A percentile compares a stretch with the other conserved stretches of the same genome.
Evolutionary conservation across 2,113 vertebrate genomes (phyloP).

Genomic region (Manacus vitellinus): DNA sequence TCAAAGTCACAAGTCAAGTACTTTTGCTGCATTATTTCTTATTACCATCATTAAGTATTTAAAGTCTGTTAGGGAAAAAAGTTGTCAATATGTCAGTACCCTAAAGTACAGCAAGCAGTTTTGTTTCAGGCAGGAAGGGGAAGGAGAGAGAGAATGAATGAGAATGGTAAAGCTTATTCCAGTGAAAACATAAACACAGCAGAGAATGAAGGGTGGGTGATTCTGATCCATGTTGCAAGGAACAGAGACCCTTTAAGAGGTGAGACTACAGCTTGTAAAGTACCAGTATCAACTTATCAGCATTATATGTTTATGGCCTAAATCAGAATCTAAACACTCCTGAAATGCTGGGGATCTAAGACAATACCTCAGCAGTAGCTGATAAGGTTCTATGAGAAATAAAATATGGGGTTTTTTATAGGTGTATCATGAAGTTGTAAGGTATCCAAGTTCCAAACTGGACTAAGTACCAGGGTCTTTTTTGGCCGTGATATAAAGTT

Average conservation of each 20-base stretch:
- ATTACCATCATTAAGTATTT: not conserved
- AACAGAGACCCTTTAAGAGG: not conserved
- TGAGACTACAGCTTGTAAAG: not conserved
- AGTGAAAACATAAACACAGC: not conserved
- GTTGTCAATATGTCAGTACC: not conserved
- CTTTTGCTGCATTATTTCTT: not conserved
- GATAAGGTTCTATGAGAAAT: not conserved
- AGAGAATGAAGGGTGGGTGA: not conserved
- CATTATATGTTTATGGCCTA: not conserved
- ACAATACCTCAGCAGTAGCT: not conserved
- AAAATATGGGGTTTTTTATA: too few relatives aligned
- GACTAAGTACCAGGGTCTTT: too few relatives aligned
- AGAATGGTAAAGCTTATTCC: not conserved
- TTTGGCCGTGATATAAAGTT: too few relatives aligned
- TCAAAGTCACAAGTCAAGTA: not conserved
- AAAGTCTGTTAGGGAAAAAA: not conserved
- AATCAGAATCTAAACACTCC: not conserved
- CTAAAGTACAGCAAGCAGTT: not conserved
- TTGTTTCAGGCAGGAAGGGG: not conserved
- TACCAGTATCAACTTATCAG: not conserved
- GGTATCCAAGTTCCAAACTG: too few relatives aligned
- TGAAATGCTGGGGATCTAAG: not conserved
- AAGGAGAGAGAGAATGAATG: not conserved
- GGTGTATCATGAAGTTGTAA: too few relatives aligned
- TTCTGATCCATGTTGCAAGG: not conserved